These are phyloP conservation scores for Coendou prehensilis DNA, from an alignment of 2,797 vertebrate genomes.

Conservation along the genomic window DNA sequence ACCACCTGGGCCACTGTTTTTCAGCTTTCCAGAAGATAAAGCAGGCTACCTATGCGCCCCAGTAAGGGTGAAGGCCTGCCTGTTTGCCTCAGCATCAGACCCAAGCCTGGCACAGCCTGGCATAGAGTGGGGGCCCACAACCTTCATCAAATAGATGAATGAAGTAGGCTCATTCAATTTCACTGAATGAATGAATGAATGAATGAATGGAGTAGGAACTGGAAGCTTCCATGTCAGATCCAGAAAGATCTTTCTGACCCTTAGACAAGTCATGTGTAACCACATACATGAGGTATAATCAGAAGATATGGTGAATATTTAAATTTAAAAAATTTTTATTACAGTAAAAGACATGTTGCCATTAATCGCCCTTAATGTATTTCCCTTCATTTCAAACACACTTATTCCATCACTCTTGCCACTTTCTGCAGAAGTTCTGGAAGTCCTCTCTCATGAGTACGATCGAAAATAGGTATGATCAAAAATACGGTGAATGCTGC, in stretches of 20 bases:
- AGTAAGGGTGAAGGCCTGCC: neutral
- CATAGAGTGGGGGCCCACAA: neutral
- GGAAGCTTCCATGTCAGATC: neutral
- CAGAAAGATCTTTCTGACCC: neutral
- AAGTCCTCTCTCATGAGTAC: neutral
- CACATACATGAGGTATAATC: neutral
- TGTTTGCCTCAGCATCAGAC: neutral
- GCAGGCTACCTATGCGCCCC: neutral
- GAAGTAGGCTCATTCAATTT: neutral
- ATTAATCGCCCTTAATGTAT: neutral
- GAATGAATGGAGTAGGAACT: neutral
- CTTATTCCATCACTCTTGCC: neutral
- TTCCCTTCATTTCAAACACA: neutral
- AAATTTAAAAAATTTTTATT: neutral
- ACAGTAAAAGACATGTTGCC: neutral
- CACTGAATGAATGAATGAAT: neutral
- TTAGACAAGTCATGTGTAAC: neutral
- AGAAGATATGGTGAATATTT: neutral
- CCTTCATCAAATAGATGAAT: conserved; percentile 15
- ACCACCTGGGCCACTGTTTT: neutral
- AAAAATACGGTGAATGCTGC: neutral
- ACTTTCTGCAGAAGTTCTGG: neutral
- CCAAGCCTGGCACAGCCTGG: neutral
- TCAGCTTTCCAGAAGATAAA: neutral
- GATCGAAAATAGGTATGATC: neutral